These are phyloP conservation scores for Ceuthmochares aereus DNA, from an alignment of 2,113 vertebrate genomes.

Conservation along the genomic window DNA sequence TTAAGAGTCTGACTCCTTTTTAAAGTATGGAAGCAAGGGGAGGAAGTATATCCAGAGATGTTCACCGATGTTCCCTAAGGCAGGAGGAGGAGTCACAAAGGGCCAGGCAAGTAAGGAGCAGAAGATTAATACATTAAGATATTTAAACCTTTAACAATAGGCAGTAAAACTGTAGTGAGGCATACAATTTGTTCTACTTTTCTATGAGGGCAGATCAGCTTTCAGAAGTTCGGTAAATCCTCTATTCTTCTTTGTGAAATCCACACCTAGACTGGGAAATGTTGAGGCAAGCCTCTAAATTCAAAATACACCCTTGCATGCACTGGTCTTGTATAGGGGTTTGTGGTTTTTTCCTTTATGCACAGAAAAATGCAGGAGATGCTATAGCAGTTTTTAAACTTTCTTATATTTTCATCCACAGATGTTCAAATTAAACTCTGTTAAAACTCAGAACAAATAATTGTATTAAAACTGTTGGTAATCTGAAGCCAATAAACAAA, in stretches of 20 bases:
- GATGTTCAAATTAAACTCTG: neutral
- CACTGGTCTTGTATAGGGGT: neutral
- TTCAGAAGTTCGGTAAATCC: constrained; percentile 18
- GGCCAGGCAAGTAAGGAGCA: neutral
- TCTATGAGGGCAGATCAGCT: constrained; percentile 20
- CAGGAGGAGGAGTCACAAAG: neutral
- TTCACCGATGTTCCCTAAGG: neutral
- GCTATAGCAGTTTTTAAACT: neutral
- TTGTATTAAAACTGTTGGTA: neutral
- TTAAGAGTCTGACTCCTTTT: neutral
- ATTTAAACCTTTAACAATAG: constrained; percentile 11
- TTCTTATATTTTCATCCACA: neutral
- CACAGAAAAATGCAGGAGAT: neutral
- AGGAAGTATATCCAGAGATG: neutral
- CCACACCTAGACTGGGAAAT: neutral
- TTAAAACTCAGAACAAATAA: neutral
- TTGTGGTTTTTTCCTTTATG: neutral
- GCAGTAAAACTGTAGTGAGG: neutral
- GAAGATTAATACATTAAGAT: neutral
- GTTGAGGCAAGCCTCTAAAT: constrained; percentile 8
- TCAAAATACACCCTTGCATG: neutral
- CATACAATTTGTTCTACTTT: constrained; percentile 9
- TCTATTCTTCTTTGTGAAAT: constrained; percentile 29
- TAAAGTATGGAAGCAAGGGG: neutral
- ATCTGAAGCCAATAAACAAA: neutral